phyloP scores from a whole-genome alignment of 2,888 invertebrate species.

The Liposcelis brunnea region DNA sequence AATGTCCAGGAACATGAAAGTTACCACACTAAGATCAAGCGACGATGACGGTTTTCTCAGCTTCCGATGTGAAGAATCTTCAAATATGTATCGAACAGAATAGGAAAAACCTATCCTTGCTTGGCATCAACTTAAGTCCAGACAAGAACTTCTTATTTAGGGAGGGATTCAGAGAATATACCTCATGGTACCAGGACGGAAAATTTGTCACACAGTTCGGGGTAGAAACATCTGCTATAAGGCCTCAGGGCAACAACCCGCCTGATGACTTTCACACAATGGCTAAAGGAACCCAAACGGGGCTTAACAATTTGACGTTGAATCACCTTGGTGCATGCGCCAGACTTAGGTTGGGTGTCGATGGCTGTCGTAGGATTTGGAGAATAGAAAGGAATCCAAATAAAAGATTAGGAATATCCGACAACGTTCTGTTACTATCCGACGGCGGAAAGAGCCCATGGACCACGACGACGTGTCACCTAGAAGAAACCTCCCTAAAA shows the following conservation, averaged over 20 bases:
- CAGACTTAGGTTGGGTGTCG: constrained; percentile 15
- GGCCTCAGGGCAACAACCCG: constrained; percentile 13
- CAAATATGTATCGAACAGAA: background rate
- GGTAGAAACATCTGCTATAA: constrained; percentile 11
- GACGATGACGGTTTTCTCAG: constrained; percentile 11
- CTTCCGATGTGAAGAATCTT: background rate
- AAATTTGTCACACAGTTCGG: constrained; percentile 13
- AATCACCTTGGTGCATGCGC: constrained; percentile 17
- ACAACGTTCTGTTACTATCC: background rate
- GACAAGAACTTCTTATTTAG: constrained; percentile 6
- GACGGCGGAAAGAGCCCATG: constrained; percentile 9
- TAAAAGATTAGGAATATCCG: background rate
- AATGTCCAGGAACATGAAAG: too few relatives aligned
- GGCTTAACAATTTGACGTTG: background rate
- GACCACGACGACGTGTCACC: constrained; percentile 3
- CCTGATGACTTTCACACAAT: constrained; percentile 10
- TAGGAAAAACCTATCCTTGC: constrained; percentile 3
- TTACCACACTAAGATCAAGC: constrained; percentile 9
- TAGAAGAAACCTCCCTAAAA: constrained; percentile 5
- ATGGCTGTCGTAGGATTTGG: constrained; percentile 16
- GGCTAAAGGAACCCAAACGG: background rate
- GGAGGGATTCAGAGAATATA: constrained; percentile 11
- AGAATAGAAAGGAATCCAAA: constrained; percentile 14
- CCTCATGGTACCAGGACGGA: constrained; percentile 12
- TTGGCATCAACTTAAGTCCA: constrained; percentile 10